phyloP scores from a whole-genome alignment of 2,797 vertebrate species.

The Pseudochaenichthys georgianus region DNA sequence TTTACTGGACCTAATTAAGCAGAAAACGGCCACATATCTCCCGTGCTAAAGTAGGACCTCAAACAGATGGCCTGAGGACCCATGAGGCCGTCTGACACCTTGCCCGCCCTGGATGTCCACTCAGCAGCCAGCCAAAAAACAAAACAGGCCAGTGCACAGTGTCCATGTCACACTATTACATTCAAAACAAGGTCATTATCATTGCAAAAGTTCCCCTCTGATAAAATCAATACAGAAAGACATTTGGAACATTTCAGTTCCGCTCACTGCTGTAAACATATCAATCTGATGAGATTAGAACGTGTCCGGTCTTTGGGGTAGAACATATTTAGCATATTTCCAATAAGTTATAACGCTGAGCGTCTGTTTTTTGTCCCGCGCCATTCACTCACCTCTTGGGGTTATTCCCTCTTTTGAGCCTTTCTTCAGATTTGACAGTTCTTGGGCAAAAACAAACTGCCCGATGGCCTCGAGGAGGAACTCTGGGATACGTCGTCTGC shows the following conservation, averaged over 20 bases:
- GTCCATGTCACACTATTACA: slow-evolving; percentile 51
- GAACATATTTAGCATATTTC: slow-evolving; percentile 50
- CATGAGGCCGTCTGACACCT: slow-evolving; percentile 73
- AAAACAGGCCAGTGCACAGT: slow-evolving; percentile 31
- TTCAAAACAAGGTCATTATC: slow-evolving; percentile 63
- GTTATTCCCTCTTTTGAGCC: slow-evolving; percentile 55
- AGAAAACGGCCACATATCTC: slow-evolving; percentile 82
- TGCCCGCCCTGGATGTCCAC: slow-evolving; percentile 69
- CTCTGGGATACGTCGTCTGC: slow-evolving; percentile 61
- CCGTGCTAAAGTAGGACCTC: slow-evolving; percentile 73
- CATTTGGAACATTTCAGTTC: neutral
- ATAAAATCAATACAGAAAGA: slow-evolving; percentile 1
- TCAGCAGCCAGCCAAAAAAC: slow-evolving; percentile 61
- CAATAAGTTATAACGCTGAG: slow-evolving; percentile 18
- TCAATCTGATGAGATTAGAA: slow-evolving; percentile 23
- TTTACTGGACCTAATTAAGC: slow-evolving; percentile 87
- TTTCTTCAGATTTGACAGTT: slow-evolving; percentile 70
- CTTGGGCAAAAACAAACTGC: slow-evolving; percentile 65
- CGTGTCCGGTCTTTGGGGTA: slow-evolving; percentile 6
- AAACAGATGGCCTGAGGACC: slow-evolving; percentile 81
- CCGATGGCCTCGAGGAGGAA: slow-evolving; percentile 66
- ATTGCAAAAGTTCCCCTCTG: slow-evolving; percentile 21
- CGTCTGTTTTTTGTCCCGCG: slow-evolving; percentile 55
- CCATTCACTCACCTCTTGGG: slow-evolving; percentile 50
- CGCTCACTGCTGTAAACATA: slow-evolving; percentile 2